Percentiles rank a stretch among this genome's conserved stretches.
Evolutionary conservation across 2,797 vertebrate genomes (phyloP).

Genomic region (Neomorphus geoffroyi): DNA sequence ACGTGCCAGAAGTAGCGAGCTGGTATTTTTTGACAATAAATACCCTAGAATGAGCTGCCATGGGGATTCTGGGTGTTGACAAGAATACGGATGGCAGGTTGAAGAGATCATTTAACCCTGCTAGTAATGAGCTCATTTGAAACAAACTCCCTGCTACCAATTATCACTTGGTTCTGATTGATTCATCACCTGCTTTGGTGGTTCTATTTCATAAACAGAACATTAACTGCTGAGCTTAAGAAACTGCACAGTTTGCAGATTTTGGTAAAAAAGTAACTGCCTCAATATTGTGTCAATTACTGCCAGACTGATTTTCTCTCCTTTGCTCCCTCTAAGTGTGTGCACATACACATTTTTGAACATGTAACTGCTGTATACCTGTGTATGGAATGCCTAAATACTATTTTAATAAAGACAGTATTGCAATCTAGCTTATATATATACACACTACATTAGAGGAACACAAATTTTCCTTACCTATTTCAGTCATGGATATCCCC

Average conservation of each 20-base stretch:
- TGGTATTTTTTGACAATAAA: neutral
- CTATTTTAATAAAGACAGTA: neutral
- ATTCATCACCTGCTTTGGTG: conserved; percentile 39
- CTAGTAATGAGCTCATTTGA: conserved; percentile 51
- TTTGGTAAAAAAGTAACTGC: neutral
- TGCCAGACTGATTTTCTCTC: neutral
- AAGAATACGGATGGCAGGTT: neutral
- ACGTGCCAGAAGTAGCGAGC: neutral
- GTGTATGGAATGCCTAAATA: neutral
- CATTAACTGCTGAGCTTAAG: conserved; percentile 7
- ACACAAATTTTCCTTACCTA: conserved; percentile 82
- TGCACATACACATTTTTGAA: neutral
- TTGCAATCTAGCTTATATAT: neutral
- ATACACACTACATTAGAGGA: neutral
- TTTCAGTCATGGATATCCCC: conserved; percentile 93
- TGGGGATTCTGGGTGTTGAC: neutral
- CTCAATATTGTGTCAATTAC: neutral
- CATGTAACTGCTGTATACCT: neutral
- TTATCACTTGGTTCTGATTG: conserved; percentile 55
- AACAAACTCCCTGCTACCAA: conserved; percentile 43
- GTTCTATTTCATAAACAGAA: conserved; percentile 51
- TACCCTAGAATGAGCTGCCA: neutral
- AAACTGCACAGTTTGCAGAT: conserved; percentile 1
- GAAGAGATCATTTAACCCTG: conserved; percentile 53
- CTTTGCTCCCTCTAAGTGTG: neutral